A percentile compares a stretch with the other conserved stretches of the same genome.
Evolutionary conservation across 2,888 invertebrate species (phyloP).

Genomic region (Ormia ochracea): DNA sequence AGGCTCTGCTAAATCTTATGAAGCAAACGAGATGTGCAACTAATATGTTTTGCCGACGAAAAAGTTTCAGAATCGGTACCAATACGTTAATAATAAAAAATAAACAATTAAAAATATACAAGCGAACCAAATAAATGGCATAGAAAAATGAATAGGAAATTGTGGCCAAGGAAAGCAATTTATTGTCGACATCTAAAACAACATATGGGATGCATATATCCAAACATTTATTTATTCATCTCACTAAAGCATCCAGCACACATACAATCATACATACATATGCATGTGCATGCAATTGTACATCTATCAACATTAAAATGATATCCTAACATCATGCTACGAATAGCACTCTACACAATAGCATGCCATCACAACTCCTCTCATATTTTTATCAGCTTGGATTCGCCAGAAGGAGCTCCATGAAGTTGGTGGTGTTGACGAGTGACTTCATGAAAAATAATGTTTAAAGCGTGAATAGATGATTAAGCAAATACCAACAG

Average conservation of each 20-base stretch:
- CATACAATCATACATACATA: conserved; percentile 24
- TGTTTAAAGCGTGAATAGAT: conserved; percentile 59
- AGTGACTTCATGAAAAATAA: conserved; percentile 51
- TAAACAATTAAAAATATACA: too few species aligned
- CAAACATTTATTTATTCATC: conserved; percentile 38
- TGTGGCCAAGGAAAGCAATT: conserved; percentile 58
- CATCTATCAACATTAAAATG: conserved; percentile 17
- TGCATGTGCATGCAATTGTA: too few species aligned
- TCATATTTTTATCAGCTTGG: neutral
- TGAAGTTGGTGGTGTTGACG: neutral
- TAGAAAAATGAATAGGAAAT: conserved; percentile 48
- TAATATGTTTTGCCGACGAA: neutral
- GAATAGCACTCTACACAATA: conserved; percentile 10
- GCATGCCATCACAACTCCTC: conserved; percentile 1
- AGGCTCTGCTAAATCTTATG: neutral
- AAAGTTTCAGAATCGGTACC: neutral
- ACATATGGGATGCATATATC: conserved; percentile 39
- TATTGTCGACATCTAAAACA: conserved; percentile 52
- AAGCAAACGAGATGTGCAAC: neutral
- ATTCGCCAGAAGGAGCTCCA: neutral
- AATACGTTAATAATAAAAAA: neutral
- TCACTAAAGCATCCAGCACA: conserved; percentile 10
- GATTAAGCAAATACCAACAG: conserved; percentile 55
- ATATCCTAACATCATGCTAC: conserved; percentile 36
- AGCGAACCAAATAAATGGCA: conserved; percentile 15